Conservation (phyloP, 2,797 vertebrate species). For the Heliangelus exortis region DNA sequence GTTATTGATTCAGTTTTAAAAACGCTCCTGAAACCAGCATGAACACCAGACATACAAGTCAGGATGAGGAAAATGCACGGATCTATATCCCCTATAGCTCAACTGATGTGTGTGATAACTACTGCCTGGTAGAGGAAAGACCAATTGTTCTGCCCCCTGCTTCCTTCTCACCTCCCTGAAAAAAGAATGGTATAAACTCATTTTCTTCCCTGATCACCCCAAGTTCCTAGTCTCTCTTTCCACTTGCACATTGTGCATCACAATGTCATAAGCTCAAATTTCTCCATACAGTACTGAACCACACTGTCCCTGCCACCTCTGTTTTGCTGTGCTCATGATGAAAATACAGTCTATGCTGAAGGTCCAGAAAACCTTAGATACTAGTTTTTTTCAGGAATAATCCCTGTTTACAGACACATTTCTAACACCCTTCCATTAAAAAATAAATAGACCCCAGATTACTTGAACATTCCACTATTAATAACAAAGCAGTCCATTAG, state of each 20-base stretch:
- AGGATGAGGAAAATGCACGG: background rate
- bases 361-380: background rate
- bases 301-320: background rate
- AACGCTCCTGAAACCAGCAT: background rate
- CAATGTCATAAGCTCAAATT: background rate
- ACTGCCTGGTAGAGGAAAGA: background rate
- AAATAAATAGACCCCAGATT: background rate
- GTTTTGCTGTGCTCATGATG: background rate
- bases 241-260: background rate
- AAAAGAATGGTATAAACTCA: background rate
- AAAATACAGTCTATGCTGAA: background rate
- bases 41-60: rapidly evolving
- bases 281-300: background rate
- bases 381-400: background rate
- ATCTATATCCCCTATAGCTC: background rate
- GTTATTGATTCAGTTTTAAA: background rate
- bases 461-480: background rate
- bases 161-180: background rate
- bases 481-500: background rate
- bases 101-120: background rate
- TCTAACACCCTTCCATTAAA: background rate
- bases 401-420: background rate
- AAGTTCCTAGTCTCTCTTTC: background rate
- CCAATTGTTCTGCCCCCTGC: background rate
- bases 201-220: background rate